Evolutionary conservation across 1,140 invertebrate genomes (phyloP).

Genomic region (Philopotamus ludificatus): DNA sequence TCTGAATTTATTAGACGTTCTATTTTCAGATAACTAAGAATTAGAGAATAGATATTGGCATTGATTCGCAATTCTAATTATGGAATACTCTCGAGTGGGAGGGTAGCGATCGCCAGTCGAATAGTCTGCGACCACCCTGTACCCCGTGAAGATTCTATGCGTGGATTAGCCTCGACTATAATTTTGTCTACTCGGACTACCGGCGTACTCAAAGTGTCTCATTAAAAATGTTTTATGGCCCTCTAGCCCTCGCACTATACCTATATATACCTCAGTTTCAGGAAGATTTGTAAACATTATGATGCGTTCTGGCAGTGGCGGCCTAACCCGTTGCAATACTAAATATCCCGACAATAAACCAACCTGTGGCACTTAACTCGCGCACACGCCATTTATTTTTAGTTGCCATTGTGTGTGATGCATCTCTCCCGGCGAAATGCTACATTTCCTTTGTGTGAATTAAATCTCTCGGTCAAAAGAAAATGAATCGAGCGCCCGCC

Average conservation of each 20-base stretch:
- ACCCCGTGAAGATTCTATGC: slow-evolving; percentile 7
- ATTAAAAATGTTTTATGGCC: slow-evolving; percentile 41
- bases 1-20: no score
- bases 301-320: slow-evolving; percentile 10
- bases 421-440: no score
- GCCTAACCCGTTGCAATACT: slow-evolving; percentile 18
- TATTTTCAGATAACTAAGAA: no score
- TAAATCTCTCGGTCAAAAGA: slow-evolving; percentile 15
- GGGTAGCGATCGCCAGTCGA: not conserved
- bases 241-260: no score
- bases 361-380: no score
- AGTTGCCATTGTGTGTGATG: no score
- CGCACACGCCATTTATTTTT: no score
- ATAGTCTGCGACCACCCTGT: not conserved
- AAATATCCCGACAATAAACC: not conserved
- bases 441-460: not conserved
- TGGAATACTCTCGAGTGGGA: not conserved
- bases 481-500: no score
- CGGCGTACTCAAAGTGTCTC: slow-evolving; percentile 34
- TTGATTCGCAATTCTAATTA: no score
- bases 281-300: slow-evolving; percentile 19
- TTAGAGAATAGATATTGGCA: no score
- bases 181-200: slow-evolving; percentile 38
- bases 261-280: slow-evolving; percentile 6
- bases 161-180: slow-evolving; percentile 33